Base-by-base conservation (phyloP, 2,888 invertebrate genomes). In the Adineta ricciae region DNA sequence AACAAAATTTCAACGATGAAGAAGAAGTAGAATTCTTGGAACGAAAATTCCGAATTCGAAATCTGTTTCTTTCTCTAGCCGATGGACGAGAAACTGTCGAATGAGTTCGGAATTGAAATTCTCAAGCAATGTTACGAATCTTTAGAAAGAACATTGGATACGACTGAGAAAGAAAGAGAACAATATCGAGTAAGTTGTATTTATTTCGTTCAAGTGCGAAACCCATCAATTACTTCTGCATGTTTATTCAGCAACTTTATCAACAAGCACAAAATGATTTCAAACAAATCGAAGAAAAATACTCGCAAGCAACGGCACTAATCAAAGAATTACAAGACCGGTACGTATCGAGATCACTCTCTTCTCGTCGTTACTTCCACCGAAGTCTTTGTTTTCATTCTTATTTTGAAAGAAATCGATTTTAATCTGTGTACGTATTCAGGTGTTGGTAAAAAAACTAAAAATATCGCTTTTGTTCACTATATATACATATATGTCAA, bases 81-180 rank as follows among this genome's bases (percentile, higher is more conserved):
- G 16, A 16, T 14, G 4, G 64, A 64, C 16, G 14, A 11, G 19
- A 64, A 64, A 64, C 5, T 64, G 32, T 8, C 32, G 16, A 64
- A 36, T 64, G 64, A 64, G 32, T 64, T 64, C 19, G 64, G 32
- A 64, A 64, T 64, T 64, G 64, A 64, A 64, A 64, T 64, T 16
- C 64, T 64, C 7, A 78, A 78, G n/a, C 24, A 78, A 78, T 78
- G 78, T 78, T 41, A 41, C 11, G 78, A 78, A 78, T 41, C 78
- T 41, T 41, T 78, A 78, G 41, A 78, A 78, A 24, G 21, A 41
- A 78, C 78, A n/a, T 41, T 78, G n/a, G 78, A 78, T 24, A 41
- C 21, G 24, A 78, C 41, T 9, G 78, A 41, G 14, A 78, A 78
- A 78, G 78, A 78, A 78, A 78, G 24, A 41, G 14, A 78, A 38